Evolutionary conservation across 2,797 vertebrate genomes (phyloP), one percentile per base, ranked within the genome.

Genomic region (Diplodus puntazzo): DNA sequence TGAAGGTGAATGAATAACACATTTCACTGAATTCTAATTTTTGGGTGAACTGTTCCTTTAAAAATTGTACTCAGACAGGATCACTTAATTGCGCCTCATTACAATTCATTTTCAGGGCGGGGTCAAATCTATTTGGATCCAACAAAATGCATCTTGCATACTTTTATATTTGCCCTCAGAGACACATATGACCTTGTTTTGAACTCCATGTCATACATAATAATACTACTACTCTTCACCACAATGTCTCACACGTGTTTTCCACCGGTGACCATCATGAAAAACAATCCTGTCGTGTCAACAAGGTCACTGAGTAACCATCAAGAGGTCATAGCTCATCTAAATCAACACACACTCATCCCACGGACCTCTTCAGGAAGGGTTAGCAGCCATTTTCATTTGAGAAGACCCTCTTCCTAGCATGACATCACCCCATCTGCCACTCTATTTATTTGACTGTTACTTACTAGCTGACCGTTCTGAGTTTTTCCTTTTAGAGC

Each of bases 311-410:
- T 3, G 50, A 58, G 54, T 46, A 2, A 59, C 46, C 69, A 70
- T 4, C 39, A 18, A 12, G 16, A 34, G 2, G 12, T 48, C 34
- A 61, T 8, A 21, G 6, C 57, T 48, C 21, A 23, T 49, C 49
- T 70, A 23, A 53, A 59, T 42, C 30, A 66, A 61, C 61, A 60
- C 42, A 43, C 54, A 18, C 72, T 64, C 42, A 49, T 62, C 42
- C 42, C 3, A 46, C 21, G 30, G 18, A 34, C 46, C 11, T 11
- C 25, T 27, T 25, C 60, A 48, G 20, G 59, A 60, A n/a, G 55
- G 10, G 4, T 21, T 8, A 60, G 39, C 43, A 16, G 60, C 60
- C 42, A 45, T 62, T 62, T 25, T 45, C 16, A 23, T 43, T 20
- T 3, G 30, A 18, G 7, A 16, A 10, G 57, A 50, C 42, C 58